Base-by-base conservation (phyloP, 2,113 vertebrate genomes). In the Pycnonotus jocosus region DNA sequence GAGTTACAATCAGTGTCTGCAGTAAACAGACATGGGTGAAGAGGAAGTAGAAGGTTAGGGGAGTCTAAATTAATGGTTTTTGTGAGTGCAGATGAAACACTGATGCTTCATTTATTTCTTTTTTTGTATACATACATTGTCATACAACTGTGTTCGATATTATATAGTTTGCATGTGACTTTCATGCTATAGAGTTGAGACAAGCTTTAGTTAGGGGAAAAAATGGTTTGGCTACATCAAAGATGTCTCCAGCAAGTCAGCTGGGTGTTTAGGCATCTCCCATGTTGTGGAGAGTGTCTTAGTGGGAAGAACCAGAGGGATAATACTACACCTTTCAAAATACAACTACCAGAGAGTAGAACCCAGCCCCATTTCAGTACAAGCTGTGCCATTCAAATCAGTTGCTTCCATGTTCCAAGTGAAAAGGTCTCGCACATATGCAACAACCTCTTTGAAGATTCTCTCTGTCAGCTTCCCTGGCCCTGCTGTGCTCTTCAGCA, bases 301-400 rank as follows among this genome's bases (percentile, higher is more conserved):
- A 74, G 85, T 24, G 23, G 40, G 70, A 76, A 68, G 95, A 97
- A 94, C 95, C 95, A 96, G 95, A 94, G 89, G 86, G 89, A 37
- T 69, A 94, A 94, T 94, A 42, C 96, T 90, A 78, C 86, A 87
- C 93, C 91, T 96, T 96, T 86, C 58, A 28, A 91, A 87, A 73
- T 68, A 69, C 31, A 23, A 31, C 51, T 44, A 35, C 62, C 61
- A 60, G 88, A 90, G 78, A 76, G 38, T 5, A 92, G 84, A 82
- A 37, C 88, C 95, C 89, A 86, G 88, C 88, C 84, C 86, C 81
- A 19, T 81, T 73, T 80, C 7, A n/a, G 17, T 82, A 83, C 44
- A 54, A 96, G 90, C 96, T 95, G 96, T 98, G 97, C 97, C 97
- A 97, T 97, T 96, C 64, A 94, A 97, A 97, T 96, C 94, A 83